Conservation (phyloP, 2,113 vertebrate species). For the Corydoras sp. region DNA sequence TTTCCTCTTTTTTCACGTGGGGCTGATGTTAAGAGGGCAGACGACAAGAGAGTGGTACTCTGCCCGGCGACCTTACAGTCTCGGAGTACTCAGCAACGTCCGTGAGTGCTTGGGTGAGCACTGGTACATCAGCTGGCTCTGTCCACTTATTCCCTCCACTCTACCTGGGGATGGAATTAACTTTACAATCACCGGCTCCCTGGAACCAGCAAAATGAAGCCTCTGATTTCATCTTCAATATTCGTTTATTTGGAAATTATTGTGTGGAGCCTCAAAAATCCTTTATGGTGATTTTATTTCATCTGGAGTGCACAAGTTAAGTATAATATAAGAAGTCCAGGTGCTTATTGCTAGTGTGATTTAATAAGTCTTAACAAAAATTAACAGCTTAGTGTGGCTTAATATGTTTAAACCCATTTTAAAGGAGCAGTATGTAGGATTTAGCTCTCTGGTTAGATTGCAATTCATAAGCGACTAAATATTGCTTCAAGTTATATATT, state of each 20-base stretch:
- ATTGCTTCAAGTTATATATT: too few relatives aligned
- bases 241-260: not conserved
- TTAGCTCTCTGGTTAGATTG: too few relatives aligned
- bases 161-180: conserved; percentile 77
- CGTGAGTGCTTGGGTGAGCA: conserved; percentile 66
- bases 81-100: conserved; percentile 69
- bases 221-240: conserved; percentile 14
- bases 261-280: not conserved
- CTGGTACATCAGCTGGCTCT: conserved; percentile 81
- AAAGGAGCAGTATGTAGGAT: too few relatives aligned
- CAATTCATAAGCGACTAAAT: too few relatives aligned
- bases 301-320: too few relatives aligned
- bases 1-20: conserved; percentile 80
- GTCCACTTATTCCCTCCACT: conserved; percentile 75
- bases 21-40: conserved; percentile 75
- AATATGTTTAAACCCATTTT: too few relatives aligned
- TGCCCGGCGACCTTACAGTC: conserved; percentile 64
- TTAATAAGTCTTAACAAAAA: too few relatives aligned
- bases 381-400: too few relatives aligned
- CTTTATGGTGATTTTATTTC: too few relatives aligned
- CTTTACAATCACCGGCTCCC: conserved; percentile 66
- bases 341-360: too few relatives aligned
- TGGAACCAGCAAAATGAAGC: conserved; percentile 56
- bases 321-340: too few relatives aligned
- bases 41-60: conserved; percentile 85